A percentile compares a stretch with the other conserved stretches of the same genome.
Evolutionary conservation across 2,888 invertebrate species (phyloP).

Genomic region (Boloria euphrosyne): DNA sequence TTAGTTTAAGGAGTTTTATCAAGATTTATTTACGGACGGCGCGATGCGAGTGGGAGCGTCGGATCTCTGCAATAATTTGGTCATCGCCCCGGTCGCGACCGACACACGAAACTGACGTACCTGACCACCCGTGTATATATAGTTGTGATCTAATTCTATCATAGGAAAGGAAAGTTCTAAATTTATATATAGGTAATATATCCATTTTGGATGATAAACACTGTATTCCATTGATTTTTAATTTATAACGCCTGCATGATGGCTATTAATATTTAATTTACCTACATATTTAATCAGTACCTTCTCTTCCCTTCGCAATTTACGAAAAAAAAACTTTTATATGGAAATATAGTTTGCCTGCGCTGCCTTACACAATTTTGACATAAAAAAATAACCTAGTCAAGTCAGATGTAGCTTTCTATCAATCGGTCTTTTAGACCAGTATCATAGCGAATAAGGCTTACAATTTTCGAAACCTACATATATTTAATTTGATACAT

Average conservation of each 20-base stretch:
- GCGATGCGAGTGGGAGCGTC: conserved; percentile 52
- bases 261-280: background rate
- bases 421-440: no score
- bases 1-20: conserved; percentile 59
- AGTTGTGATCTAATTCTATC: background rate
- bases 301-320: no score
- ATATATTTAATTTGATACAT: no score
- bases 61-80: conserved; percentile 76
- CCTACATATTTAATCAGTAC: background rate
- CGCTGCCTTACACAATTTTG: no score
- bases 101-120: conserved; percentile 18
- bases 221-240: background rate
- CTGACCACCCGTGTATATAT: conserved; percentile 33
- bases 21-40: conserved; percentile 54
- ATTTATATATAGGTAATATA: background rate
- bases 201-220: background rate
- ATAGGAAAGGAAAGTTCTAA: background rate
- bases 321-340: no score
- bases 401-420: no score
- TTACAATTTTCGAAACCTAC: no score
- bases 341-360: no score
- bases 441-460: no score
- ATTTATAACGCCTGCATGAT: no score
- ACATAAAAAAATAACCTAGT: no score
- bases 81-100: conserved; percentile 62